Evolutionary conservation across 2,888 invertebrate species (phyloP).

Genomic region (Spilosoma lubricipeda): DNA sequence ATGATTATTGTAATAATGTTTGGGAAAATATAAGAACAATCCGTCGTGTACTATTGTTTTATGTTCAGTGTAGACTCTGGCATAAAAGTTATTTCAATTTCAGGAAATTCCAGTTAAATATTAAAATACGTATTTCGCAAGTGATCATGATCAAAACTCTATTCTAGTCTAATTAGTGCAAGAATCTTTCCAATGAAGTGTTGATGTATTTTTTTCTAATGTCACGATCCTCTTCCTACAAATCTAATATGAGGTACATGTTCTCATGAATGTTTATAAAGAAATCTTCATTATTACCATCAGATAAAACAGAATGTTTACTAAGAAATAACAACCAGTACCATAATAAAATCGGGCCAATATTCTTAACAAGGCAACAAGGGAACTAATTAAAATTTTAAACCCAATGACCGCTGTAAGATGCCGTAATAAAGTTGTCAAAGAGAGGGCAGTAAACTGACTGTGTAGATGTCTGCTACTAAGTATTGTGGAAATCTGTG

Average conservation of each 20-base stretch:
- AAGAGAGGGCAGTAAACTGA: constrained; percentile 63
- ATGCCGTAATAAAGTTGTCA: constrained; percentile 71
- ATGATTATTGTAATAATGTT: neutral
- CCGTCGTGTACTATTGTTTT: no score
- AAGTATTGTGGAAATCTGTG: constrained; percentile 49
- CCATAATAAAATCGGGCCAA: constrained; percentile 69
- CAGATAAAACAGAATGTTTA: constrained; percentile 57
- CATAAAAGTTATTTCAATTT: neutral
- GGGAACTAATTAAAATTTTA: constrained; percentile 77
- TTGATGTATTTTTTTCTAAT: neutral
- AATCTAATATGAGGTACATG: constrained; percentile 4
- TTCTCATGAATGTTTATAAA: constrained; percentile 25
- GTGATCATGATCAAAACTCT: neutral
- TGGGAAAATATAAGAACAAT: neutral
- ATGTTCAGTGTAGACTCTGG: no score
- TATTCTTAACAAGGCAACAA: constrained; percentile 74
- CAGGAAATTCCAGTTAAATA: no score
- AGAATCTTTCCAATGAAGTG: neutral
- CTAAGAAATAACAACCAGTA: constrained; percentile 57
- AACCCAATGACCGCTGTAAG: constrained; percentile 68
- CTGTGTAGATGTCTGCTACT: constrained; percentile 44
- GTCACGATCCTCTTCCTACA: neutral
- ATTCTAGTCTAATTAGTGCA: neutral
- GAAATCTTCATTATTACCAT: constrained; percentile 42
- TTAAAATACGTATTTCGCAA: no score